Percentiles rank a stretch among this genome's conserved stretches.
phyloP scores from a whole-genome alignment of 1,140 invertebrate species.

The Cecropterus lyciades region DNA sequence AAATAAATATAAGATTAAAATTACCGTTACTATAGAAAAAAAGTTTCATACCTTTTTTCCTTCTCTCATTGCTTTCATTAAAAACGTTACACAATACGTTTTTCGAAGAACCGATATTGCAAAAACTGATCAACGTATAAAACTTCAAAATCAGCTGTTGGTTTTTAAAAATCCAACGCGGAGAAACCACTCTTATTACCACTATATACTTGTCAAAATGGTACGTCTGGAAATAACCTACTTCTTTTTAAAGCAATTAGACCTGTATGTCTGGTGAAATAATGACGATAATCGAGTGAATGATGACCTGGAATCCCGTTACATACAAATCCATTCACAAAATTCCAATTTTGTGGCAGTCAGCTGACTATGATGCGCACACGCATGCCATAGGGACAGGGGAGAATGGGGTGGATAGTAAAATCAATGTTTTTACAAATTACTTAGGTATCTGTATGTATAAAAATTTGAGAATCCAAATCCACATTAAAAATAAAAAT shows the following conservation, averaged over 20 bases:
- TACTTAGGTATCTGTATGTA: neutral
- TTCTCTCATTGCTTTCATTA: neutral
- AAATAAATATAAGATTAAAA: too few relatives aligned
- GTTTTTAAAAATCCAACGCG: slow-evolving; percentile 15
- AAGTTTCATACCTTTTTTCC: too few relatives aligned
- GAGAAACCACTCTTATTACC: slow-evolving; percentile 11
- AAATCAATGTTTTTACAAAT: neutral
- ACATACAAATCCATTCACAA: slow-evolving; percentile 36
- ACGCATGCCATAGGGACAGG: slow-evolving; percentile 25
- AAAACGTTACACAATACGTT: neutral
- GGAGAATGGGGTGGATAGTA: slow-evolving; percentile 3
- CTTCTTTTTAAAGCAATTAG: neutral
- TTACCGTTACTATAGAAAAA: too few relatives aligned
- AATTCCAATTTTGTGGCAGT: slow-evolving; percentile 32
- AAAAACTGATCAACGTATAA: slow-evolving; percentile 7
- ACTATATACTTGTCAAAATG: slow-evolving; percentile 22
- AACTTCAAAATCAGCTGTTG: slow-evolving; percentile 31
- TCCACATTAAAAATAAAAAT: too few relatives aligned
- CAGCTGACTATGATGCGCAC: slow-evolving; percentile 28
- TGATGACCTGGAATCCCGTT: slow-evolving; percentile 13
- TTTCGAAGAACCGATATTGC: slow-evolving; percentile 4
- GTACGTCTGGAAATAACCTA: neutral
- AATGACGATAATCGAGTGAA: slow-evolving; percentile 8
- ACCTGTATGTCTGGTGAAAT: neutral
- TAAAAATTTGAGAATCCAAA: too few relatives aligned